phyloP scores from a whole-genome alignment of 2,113 vertebrate species.

The Hipposideros armiger region DNA sequence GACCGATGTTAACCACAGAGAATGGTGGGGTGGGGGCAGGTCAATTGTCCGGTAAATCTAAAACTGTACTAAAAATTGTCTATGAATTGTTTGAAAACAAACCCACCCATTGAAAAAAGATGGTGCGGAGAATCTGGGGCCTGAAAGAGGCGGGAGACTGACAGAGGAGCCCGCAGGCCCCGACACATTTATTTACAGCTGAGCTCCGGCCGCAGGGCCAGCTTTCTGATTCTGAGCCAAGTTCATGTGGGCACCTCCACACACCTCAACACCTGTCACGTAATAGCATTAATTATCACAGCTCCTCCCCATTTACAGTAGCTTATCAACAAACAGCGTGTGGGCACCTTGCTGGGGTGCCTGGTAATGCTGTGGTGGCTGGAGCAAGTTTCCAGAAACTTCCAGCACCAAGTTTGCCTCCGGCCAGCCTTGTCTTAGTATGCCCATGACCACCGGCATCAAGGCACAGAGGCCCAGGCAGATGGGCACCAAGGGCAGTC shows the following conservation, averaged over 20 bases:
- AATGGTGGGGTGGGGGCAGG: too few relatives aligned
- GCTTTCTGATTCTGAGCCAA: background rate
- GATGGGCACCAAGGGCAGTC: too few relatives aligned
- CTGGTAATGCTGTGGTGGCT: background rate
- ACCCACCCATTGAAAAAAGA: background rate
- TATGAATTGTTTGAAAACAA: background rate
- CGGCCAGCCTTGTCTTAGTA: fast-evolving
- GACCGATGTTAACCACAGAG: fast-evolving
- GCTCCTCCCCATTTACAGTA: background rate
- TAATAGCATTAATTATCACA: background rate
- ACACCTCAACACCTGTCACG: background rate
- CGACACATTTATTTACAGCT: fast-evolving
- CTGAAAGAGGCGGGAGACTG: fast-evolving
- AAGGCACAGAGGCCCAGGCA: background rate
- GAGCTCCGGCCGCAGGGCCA: fast-evolving
- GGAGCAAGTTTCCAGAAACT: background rate
- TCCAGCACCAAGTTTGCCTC: background rate
- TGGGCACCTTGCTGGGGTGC: fast-evolving
- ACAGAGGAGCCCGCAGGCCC: fast-evolving
- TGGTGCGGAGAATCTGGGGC: fast-evolving
- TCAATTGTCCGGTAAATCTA: background rate
- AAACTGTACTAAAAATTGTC: background rate
- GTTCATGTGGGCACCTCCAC: fast-evolving
- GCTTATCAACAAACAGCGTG: background rate
- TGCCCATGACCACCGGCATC: fast-evolving